Evolutionary conservation across 2,888 invertebrate species (phyloP), one percentile per base, ranked within the genome.

Genomic region (Drosophila siamana): DNA sequence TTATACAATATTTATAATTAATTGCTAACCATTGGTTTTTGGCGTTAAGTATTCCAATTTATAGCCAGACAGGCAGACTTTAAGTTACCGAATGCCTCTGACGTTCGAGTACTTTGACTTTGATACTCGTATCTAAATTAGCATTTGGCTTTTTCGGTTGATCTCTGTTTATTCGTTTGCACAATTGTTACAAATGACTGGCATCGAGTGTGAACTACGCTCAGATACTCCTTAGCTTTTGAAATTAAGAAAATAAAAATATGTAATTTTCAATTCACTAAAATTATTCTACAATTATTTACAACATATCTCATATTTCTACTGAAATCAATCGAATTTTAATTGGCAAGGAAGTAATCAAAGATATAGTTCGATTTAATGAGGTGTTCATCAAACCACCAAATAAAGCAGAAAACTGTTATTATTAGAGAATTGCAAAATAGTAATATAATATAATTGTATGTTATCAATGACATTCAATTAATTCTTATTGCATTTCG

Each of bases 91-190:
- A 43, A 54, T 26, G 28, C 28, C 15, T 51, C 19, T 46, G 13
- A 57, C 15, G 43, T 15, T 52, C 11, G 11, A 41, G 41, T 44
- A 64, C 57, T 59, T 67, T 38, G 56, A 68, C 62, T 74, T 71
- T 74, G 74, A 80, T 80, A 38, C 36, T 13, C 15, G 36, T 38
- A 63, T 74, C 63, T 74, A 48, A 71, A 86, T 88, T 80, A 71
- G 48, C 83, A 71, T 86, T 71, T 68, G 47, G 60, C 61, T 65
- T 65, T 74, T 68, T 66, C 52, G 50, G 43, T 55, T 68, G 57
- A 59, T 56, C 52, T 76, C 43, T 33, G 11, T 6, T 22, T 15
- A 28, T 15, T 24, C 41, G 38, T 51, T 59, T 43, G 13, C 41
- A 51, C 30, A 59, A 51, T n/a, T 59, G 40, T 47, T 40, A 33